These are phyloP conservation scores for Lochmaea crataegi DNA, from an alignment of 2,888 invertebrate species.

Conservation along the genomic window DNA sequence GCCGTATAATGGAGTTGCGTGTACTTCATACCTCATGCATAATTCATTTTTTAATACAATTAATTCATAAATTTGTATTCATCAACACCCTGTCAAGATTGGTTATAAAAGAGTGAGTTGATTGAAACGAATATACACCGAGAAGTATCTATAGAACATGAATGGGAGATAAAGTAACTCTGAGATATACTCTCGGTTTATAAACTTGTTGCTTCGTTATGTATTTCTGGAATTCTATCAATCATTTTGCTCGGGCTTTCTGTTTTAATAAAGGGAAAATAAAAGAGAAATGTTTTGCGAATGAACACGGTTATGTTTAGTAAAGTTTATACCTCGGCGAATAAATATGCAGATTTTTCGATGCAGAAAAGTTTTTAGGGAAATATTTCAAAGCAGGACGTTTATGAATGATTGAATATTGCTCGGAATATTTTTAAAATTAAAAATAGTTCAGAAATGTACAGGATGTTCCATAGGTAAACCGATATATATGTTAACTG, in stretches of 20 bases:
- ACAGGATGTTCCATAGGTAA: no score
- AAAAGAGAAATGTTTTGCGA: not conserved
- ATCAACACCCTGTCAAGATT: constrained; percentile 38
- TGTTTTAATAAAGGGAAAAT: not conserved
- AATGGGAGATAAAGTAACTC: not conserved
- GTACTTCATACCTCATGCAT: constrained; percentile 22
- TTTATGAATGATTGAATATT: no score
- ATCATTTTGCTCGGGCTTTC: not conserved
- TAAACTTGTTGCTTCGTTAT: constrained; percentile 11
- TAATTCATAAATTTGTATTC: constrained; percentile 36
- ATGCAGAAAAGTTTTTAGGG: no score
- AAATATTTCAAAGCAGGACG: no score
- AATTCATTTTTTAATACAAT: constrained; percentile 37
- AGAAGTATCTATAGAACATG: no score
- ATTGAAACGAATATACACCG: not conserved
- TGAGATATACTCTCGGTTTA: not conserved
- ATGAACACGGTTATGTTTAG: no score
- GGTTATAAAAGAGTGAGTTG: constrained; percentile 35
- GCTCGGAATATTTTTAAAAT: no score
- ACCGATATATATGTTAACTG: no score
- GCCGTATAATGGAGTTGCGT: no score
- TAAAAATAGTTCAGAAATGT: no score
- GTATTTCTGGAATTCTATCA: constrained; percentile 6
- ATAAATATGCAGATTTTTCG: no score
- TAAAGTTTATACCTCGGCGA: no score